Evolutionary conservation across 2,888 invertebrate species (phyloP).

Genomic region (Allacma fusca): DNA sequence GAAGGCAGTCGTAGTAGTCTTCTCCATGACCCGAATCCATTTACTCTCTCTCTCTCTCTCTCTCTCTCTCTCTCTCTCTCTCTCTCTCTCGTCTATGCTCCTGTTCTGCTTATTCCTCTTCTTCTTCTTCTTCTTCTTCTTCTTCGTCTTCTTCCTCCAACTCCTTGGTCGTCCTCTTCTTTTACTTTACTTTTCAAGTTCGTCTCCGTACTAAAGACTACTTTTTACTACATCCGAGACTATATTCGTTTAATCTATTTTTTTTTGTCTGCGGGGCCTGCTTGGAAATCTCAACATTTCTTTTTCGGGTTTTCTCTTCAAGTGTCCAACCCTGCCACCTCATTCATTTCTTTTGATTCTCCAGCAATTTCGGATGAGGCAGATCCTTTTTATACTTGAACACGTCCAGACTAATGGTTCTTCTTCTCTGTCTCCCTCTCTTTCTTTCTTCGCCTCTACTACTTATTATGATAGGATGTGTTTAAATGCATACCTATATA

Average conservation of each 20-base stretch:
- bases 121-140: not conserved
- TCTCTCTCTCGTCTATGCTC: not conserved
- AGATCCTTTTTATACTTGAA: conserved; percentile 14
- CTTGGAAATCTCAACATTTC: conserved; percentile 17
- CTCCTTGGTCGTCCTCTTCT: not conserved
- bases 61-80: conserved; percentile 26
- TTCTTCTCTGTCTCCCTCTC: not conserved
- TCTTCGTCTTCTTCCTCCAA: not conserved
- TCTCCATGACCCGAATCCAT: conserved; percentile 40
- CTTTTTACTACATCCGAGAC: not conserved
- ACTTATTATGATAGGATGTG: too few relatives aligned
- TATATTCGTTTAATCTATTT: conserved; percentile 16
- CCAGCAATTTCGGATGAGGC: conserved; percentile 16
- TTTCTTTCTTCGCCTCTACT: not conserved
- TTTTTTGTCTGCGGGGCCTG: conserved; percentile 2
- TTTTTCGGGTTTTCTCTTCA: conserved; percentile 10
- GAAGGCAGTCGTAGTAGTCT: conserved; percentile 15
- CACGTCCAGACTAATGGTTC: conserved; percentile 16
- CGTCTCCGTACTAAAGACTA: not conserved
- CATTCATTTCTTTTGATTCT: conserved; percentile 21
- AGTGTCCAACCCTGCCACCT: conserved; percentile 7
- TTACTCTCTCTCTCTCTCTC: conserved; percentile 19
- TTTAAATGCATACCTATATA: too few relatives aligned
- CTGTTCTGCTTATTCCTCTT: not conserved
- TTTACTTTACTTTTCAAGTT: not conserved